These are phyloP conservation scores for Uropsilus gracilis DNA, from an alignment of 2,113 vertebrate species.

Conservation along the genomic window DNA sequence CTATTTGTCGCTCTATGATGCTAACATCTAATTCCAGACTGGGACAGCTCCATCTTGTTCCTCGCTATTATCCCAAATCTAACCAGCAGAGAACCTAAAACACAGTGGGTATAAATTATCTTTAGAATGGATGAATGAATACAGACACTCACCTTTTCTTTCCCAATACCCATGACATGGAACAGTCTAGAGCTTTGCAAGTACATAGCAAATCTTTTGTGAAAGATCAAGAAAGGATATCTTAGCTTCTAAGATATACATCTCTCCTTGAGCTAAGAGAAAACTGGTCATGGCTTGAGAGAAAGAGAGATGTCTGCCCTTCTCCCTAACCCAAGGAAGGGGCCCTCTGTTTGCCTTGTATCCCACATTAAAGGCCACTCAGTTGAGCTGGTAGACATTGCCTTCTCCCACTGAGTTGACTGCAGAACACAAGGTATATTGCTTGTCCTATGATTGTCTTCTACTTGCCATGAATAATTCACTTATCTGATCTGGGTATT, in stretches of 20 bases:
- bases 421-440: neutral
- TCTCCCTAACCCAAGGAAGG: neutral
- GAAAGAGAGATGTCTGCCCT: neutral
- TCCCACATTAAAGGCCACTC: neutral
- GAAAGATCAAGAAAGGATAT: neutral
- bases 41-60: neutral
- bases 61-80: neutral
- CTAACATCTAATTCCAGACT: neutral
- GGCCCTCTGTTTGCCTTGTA: rapidly evolving
- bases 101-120: neutral
- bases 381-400: rapidly evolving
- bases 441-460: neutral
- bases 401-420: neutral
- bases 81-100: neutral
- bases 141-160: neutral
- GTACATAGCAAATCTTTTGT: rapidly evolving
- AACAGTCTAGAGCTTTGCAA: neutral
- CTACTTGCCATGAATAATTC: neutral
- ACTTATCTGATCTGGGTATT: neutral
- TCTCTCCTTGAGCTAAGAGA: neutral
- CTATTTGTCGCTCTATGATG: neutral
- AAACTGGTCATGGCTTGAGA: neutral
- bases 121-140: neutral
- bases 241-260: neutral
- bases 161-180: neutral